Evolutionary conservation across 2,888 invertebrate species (phyloP), one percentile per base, ranked within the genome.

Genomic region (Kryphioiulus occultus): DNA sequence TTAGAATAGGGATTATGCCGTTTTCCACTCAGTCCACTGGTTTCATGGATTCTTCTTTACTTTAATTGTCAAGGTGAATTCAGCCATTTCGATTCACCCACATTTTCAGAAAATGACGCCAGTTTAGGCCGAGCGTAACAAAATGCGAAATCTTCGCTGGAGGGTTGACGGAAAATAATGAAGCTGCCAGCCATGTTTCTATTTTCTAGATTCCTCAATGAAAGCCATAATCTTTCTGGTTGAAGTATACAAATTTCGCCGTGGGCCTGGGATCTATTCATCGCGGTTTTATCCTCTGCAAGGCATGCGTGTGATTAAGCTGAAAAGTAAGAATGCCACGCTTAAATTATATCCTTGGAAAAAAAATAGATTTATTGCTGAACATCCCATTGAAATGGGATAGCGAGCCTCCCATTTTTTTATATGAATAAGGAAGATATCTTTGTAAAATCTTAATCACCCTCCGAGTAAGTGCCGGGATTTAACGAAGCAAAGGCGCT

Each of bases 301-400:
- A 68, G 68, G 68, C 68, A 68, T 68, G 68, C 68, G 68, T 68
- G 68, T 68, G 68, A 68, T 68, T 68, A 68, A 68, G 68, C 68
- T 10, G 68, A 26, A 26, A 22, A 68, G 68, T n/a, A 26, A 68
- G 68, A 68, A 68, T 68, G 68, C 68, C 68, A 9, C 68, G 68
- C n/a, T 68, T 22, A 68, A 68, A 68, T 68, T 68, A 68, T 68
- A 68, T 68, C 22, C 26, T 26, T 1, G 26, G 0, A 22, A 26
- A 68, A 26, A 26, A 22, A 10, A 68, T 26, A 68, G 68, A 68
- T 68, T 26, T 68, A 68, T 59, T 9, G n/a, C 9, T 5, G 59
- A 15, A 15, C 59, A 59, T 68, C 68, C 68, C 22, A 68, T 68
- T 26, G 68, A 68, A 68, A 68, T 9, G 10, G 26, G 10, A 22